These are phyloP conservation scores for Siphonodentalium dalli DNA, from an alignment of 2,888 invertebrate species.

Conservation along the genomic window DNA sequence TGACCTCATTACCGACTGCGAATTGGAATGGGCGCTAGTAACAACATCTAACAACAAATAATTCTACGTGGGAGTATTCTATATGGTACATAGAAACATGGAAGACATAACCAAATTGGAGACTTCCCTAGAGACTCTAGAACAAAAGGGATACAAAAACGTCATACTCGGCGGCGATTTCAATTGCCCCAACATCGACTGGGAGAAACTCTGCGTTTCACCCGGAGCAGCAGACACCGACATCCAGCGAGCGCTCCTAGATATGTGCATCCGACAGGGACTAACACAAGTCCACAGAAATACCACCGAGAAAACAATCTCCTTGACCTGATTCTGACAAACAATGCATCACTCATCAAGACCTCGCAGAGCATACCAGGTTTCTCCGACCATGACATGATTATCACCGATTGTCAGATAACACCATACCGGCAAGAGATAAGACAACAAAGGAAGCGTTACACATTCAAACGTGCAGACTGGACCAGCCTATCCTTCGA, in stretches of 20 bases:
- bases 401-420: slow-evolving; percentile 6
- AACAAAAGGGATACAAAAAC: background rate
- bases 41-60: too few species aligned
- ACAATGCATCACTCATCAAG: background rate
- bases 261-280: background rate
- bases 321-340: background rate
- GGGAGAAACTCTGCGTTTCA: background rate
- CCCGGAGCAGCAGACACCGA: background rate
- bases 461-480: background rate
- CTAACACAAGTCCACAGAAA: background rate
- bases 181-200: slow-evolving; percentile 9
- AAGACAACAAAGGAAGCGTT: background rate
- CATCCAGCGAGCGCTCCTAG: background rate
- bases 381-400: slow-evolving; percentile 6
- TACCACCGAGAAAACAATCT: background rate
- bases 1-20: too few species aligned
- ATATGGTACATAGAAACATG: background rate
- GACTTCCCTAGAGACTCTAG: background rate
- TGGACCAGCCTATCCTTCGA: background rate
- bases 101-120: background rate
- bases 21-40: too few species aligned
- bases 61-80: too few species aligned
- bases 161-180: slow-evolving; percentile 5
- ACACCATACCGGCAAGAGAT: background rate
- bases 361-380: background rate